Conservation (phyloP, 2,113 vertebrate species). For the Carassius carassius region DNA sequence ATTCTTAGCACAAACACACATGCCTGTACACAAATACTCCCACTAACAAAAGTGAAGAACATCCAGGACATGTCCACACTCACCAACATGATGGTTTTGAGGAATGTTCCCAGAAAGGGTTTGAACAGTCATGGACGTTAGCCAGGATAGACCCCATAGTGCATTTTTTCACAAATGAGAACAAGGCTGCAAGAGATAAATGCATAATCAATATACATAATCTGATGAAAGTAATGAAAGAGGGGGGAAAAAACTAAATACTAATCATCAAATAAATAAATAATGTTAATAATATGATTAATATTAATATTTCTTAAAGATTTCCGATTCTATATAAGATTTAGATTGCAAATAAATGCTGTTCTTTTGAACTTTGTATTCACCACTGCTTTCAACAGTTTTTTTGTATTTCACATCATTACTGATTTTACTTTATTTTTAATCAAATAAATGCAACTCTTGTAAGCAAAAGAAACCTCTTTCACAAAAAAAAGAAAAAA, state of each 20-base stretch:
- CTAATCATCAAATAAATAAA: no score
- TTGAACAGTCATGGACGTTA: neutral
- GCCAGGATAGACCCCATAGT: neutral
- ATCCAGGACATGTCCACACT: constrained; percentile 37
- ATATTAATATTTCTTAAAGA: no score
- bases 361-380: neutral
- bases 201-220: neutral
- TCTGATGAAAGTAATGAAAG: neutral
- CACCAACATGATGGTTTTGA: constrained; percentile 13
- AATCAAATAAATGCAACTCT: no score
- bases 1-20: constrained; percentile 17
- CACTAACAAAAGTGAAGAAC: constrained; percentile 37
- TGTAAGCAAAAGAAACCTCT: neutral
- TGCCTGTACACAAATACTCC: constrained; percentile 35
- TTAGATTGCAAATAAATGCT: neutral
- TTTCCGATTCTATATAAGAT: no score
- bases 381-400: neutral
- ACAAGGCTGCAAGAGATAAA: constrained; percentile 25
- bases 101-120: constrained; percentile 36
- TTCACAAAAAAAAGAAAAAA: neutral
- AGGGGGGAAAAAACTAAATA: neutral
- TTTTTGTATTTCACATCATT: no score
- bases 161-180: neutral
- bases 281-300: no score
- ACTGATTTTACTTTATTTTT: no score